Evolutionary conservation across 2,888 invertebrate genomes (phyloP), one percentile per base, ranked within the genome.

Genomic region (Chydorus sphaericus): DNA sequence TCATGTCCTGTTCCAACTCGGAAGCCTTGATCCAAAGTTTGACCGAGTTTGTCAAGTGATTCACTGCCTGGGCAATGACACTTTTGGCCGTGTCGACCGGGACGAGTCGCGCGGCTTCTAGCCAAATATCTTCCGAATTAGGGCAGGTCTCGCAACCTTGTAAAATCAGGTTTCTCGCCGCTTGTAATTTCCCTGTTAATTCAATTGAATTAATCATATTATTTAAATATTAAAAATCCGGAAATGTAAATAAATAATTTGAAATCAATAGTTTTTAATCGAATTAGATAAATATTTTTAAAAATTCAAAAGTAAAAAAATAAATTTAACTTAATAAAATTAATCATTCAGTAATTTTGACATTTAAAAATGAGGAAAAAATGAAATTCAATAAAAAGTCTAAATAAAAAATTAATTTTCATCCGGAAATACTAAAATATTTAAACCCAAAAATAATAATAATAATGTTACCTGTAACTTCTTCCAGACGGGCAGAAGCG

Each of bases 1-100:
- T 97, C 0, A 81, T 74, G 70, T 98, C 97, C 0, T 76, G 78
- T 69, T 98, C 98, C 50, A 99, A 71, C 63, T 96, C 94, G 0
- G 98, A 92, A 0, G 97, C 98, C 70, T 94, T 94, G 57, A 94
- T 94, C 97, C 97, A 99, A 62, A 98, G 83, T 57, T 93, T 74
- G 1, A 97, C 98, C 4, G 94, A 96, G 8, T 91, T 86, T 0
- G 97, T 94, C 60, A 98, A 81, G 65, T 94, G 90, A 14, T 92
- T 74, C 0, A 96, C 94, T 0, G 97, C 97, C 69, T 96, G 94
- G 0, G 97, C 92, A 54, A 97, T 93, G 1, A 96, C 92, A 0
- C 90, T 91, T 62, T 91, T 86, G 0, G 93, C 93, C 0, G 93
- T 90, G 65, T 96, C 94, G 0, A 83, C 81, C 0, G 94, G 93